A percentile compares a stretch with the other conserved stretches of the same genome.
These are phyloP conservation scores for Molorchus minor DNA, from an alignment of 2,888 invertebrate genomes.

Conservation along the genomic window DNA sequence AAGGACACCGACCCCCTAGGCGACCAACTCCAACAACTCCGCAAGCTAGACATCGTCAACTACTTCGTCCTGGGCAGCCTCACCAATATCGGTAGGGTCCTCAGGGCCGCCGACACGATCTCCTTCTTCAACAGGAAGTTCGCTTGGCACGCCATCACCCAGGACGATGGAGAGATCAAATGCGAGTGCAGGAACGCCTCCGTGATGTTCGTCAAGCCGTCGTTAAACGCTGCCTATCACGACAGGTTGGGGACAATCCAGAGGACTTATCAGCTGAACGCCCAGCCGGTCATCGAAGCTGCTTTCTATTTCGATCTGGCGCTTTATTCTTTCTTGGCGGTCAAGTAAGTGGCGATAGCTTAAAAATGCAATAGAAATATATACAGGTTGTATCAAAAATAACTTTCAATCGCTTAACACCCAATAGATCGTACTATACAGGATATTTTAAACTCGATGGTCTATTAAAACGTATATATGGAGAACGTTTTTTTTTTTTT, in stretches of 20 bases:
- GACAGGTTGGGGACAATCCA: slow-evolving; percentile 76
- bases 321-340: slow-evolving; percentile 74
- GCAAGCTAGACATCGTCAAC: slow-evolving; percentile 87
- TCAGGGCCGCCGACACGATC: slow-evolving; percentile 72
- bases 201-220: slow-evolving; percentile 78
- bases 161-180: slow-evolving; percentile 77
- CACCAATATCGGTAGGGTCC: slow-evolving; percentile 69
- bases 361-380: no score
- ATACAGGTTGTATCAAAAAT: neutral
- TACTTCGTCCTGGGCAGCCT: slow-evolving; percentile 85
- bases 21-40: slow-evolving; percentile 75
- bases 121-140: slow-evolving; percentile 77
- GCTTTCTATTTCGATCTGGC: slow-evolving; percentile 91
- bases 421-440: no score
- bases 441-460: no score
- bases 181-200: slow-evolving; percentile 82
- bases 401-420: no score
- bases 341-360: slow-evolving; percentile 78
- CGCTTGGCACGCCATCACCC: slow-evolving; percentile 83
- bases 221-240: slow-evolving; percentile 73
- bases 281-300: slow-evolving; percentile 78
- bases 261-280: slow-evolving; percentile 76
- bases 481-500: no score
- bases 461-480: no score
- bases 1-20: slow-evolving; percentile 63